Conservation (phyloP, 2,888 invertebrate genomes). For the Sarcophaga variegata region DNA sequence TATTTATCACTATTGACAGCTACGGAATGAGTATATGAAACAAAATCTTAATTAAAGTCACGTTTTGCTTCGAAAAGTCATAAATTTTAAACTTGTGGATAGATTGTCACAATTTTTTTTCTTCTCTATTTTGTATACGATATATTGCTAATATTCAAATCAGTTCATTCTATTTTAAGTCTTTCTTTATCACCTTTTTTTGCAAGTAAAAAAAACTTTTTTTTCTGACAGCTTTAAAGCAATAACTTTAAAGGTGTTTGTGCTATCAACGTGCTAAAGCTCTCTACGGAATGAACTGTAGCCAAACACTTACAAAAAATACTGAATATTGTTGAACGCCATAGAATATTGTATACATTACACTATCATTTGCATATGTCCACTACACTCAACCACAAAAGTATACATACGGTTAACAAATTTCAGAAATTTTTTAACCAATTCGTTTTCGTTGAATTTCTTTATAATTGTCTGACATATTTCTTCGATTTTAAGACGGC, state of each 20-base stretch:
- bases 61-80: slow-evolving; percentile 53
- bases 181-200: background rate
- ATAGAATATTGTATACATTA: no score
- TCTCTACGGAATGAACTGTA: background rate
- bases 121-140: background rate
- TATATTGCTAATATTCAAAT: background rate
- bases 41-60: slow-evolving; percentile 62
- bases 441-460: no score
- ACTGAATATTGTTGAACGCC: no score
- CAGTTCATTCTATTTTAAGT: background rate
- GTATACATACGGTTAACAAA: no score
- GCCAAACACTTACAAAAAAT: no score
- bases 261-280: background rate
- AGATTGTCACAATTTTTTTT: slow-evolving; percentile 43
- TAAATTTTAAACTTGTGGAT: slow-evolving; percentile 43
- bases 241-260: background rate
- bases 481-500: no score
- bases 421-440: no score
- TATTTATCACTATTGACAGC: background rate
- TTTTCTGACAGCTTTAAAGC: background rate
- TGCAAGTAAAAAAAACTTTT: background rate
- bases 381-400: no score
- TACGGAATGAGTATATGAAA: background rate
- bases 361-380: no score
- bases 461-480: no score